These are phyloP conservation scores for Caenorhabditis angaria DNA, from an alignment of 2,888 invertebrate genomes.

Conservation along the genomic window DNA sequence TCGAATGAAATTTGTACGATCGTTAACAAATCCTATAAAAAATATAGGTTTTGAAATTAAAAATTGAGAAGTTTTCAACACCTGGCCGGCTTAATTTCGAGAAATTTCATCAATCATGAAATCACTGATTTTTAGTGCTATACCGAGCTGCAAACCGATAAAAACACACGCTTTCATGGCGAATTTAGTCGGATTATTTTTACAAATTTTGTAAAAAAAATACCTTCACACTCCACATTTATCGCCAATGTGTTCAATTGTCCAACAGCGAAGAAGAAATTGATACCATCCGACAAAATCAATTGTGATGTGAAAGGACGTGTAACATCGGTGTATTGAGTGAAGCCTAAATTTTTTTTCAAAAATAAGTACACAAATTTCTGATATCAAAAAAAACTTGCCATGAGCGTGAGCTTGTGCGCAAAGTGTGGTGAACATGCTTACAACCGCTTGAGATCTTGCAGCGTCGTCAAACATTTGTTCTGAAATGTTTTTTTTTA, in stretches of 20 bases:
- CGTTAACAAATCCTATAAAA: conserved; percentile 51
- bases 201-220: neutral
- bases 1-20: conserved; percentile 42
- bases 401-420: conserved; percentile 70
- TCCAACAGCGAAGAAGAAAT: conserved; percentile 87
- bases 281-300: conserved; percentile 86
- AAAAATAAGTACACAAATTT: neutral
- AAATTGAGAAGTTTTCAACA: no score
- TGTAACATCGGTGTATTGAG: conserved; percentile 86
- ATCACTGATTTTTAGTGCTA: no score
- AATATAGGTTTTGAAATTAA: no score
- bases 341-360: conserved; percentile 83
- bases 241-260: conserved; percentile 84
- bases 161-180: no score
- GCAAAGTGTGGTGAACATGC: conserved; percentile 68
- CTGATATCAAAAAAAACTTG: conserved; percentile 13
- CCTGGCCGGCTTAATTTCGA: no score
- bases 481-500: no score
- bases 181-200: neutral
- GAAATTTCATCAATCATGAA: no score
- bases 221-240: conserved; percentile 64
- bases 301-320: conserved; percentile 90
- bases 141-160: no score
- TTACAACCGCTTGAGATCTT: conserved; percentile 58
- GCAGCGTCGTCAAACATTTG: conserved; percentile 49